These are phyloP conservation scores for Galbula dea DNA, from an alignment of 2,113 vertebrate genomes.

Conservation along the genomic window DNA sequence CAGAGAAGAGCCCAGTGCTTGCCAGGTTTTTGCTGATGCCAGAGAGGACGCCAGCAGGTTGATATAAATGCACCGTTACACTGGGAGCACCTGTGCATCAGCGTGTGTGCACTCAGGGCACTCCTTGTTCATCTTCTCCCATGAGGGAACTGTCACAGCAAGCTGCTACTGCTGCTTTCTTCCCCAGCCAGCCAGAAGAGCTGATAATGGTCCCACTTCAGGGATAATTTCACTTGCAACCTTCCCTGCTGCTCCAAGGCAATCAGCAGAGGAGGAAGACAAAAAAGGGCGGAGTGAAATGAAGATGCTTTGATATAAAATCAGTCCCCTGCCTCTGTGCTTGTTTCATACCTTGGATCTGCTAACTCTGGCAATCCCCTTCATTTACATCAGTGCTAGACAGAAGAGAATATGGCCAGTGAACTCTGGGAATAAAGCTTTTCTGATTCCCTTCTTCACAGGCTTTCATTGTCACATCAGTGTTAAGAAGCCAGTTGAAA, in stretches of 20 bases:
- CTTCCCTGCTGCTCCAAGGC: background rate
- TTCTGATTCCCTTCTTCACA: background rate
- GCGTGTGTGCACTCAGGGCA: fast-evolving
- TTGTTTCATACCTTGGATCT: background rate
- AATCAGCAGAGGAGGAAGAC: background rate
- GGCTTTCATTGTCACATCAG: background rate
- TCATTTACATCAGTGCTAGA: background rate
- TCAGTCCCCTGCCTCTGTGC: background rate
- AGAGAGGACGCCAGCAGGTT: background rate
- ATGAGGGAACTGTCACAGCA: fast-evolving
- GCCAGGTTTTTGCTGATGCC: fast-evolving
- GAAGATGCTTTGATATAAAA: background rate
- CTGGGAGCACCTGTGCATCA: background rate
- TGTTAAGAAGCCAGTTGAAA: background rate
- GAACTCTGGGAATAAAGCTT: background rate
- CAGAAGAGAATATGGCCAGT: background rate
- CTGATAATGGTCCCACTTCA: background rate
- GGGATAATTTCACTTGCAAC: background rate
- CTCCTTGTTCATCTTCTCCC: background rate
- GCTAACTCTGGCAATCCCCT: background rate
- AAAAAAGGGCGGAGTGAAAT: background rate
- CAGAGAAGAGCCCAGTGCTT: background rate
- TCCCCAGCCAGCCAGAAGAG: background rate
- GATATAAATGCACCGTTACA: fast-evolving
- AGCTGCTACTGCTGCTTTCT: background rate